A percentile compares a stretch with the other conserved stretches of the same genome.
These are phyloP conservation scores for Heterocephalus glaber DNA, from an alignment of 2,113 vertebrate genomes.

Conservation along the genomic window DNA sequence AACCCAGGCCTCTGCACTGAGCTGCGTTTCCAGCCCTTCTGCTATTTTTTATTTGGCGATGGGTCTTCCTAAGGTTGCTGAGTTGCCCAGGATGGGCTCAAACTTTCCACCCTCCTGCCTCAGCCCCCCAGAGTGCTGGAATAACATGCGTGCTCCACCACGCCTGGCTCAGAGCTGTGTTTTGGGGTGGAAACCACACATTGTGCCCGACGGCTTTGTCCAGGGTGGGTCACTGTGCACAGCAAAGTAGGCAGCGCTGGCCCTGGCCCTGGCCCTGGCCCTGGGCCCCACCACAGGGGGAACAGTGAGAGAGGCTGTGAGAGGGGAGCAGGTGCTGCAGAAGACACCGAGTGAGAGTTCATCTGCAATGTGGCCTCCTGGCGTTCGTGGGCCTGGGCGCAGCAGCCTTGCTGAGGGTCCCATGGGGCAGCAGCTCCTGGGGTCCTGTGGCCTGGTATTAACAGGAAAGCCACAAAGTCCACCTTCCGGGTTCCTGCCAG, in stretches of 20 bases:
- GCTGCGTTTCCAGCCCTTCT: too few relatives aligned
- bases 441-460: fast-evolving
- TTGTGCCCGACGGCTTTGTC: fast-evolving
- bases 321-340: fast-evolving
- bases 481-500: too few relatives aligned
- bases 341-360: fast-evolving
- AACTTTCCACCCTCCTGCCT: neutral
- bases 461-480: fast-evolving
- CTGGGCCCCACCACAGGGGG: fast-evolving
- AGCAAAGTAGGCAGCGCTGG: too few relatives aligned
- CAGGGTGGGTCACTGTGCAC: neutral
- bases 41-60: neutral
- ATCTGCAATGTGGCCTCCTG: fast-evolving
- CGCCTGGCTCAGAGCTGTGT: neutral
- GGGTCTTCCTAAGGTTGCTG: neutral
- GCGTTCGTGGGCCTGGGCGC: fast-evolving
- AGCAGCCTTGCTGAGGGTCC: neutral
- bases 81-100: neutral
- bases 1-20: neutral
- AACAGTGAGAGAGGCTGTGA: neutral
- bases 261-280: fast-evolving
- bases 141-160: neutral
- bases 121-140: neutral
- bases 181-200: fast-evolving
- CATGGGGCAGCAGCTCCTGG: fast-evolving